Evolutionary conservation across 1,140 invertebrate species (phyloP), one percentile per base, ranked within the genome.

Genomic region (Drosophila kanapiae): DNA sequence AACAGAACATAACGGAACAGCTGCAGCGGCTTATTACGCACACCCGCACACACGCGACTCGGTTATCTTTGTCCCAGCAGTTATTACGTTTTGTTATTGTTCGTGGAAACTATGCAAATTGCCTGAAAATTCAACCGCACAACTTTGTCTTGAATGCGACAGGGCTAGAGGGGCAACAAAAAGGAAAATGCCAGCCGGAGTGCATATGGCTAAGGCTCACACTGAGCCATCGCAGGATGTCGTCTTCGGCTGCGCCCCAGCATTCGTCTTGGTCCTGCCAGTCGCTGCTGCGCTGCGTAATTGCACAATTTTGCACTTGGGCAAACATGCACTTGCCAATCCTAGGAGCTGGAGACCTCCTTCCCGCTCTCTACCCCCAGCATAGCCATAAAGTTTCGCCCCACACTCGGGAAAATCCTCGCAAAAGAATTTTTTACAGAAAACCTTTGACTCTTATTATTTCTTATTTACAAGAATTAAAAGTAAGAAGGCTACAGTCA

Each of bases 221-320:
- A 45, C 42, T 43, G 47, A 65, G 38, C 35, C 54, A 18, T 27
- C 16, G 47, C 60, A 65, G 54, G 45, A 65, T 40, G 60, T 47
- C 43, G 42, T 57, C 69, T 27, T 48, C 37, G 59, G 35, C 60
- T 38, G 33, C 57, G 16, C 8, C 27, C 47, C 33, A 70, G 49
- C 10, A 35, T 13, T 31, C 14, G 43, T 57, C 29, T 18, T 40
- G 18, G 38, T 53, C 75, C 48, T 65, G 48, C 37, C 60, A 69
- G 38, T 29, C 33, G 47, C 67, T 43, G 40, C 79, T 43, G 35
- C 40, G 80, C 75, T 75, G 65, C 80, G 84, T 88, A 87, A 88
- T 87, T 83, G 80, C 69, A 87, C 72, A 87, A 80, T 83, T 87
- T 88, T 88, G 77, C 77, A 88, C 77, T 88, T 84, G 80, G 75